Percentiles rank a stretch among this genome's conserved stretches.
Conservation (phyloP, 1,140 invertebrate genomes). For the Conus ventricosus region DNA sequence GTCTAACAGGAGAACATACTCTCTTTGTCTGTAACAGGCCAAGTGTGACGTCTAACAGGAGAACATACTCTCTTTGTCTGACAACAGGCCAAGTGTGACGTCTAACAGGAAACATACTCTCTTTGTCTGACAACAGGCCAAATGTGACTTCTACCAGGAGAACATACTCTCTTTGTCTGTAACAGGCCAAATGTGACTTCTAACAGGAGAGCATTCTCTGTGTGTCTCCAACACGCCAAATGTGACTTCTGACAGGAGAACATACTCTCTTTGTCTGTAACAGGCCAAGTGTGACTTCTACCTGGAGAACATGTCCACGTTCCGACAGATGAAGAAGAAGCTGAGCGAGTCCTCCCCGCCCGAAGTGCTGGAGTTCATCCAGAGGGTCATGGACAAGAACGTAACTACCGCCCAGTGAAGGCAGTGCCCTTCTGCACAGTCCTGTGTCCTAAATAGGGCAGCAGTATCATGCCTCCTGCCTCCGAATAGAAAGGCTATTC, state of each 20-base stretch:
- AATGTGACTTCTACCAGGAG: slow-evolving; percentile 4
- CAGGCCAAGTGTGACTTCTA: slow-evolving; percentile 68
- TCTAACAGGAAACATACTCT: slow-evolving; percentile 56
- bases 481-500: no score
- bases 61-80: neutral
- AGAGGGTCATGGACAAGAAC: slow-evolving; percentile 65
- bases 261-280: slow-evolving; percentile 23
- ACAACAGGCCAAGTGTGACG: slow-evolving; percentile 65
- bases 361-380: slow-evolving; percentile 62
- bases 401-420: slow-evolving; percentile 34
- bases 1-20: no score
- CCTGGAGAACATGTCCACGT: slow-evolving; percentile 58
- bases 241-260: slow-evolving; percentile 65
- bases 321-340: slow-evolving; percentile 52
- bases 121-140: slow-evolving; percentile 49
- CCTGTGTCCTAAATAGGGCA: no score
- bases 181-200: no score
- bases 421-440: no score
- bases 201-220: no score
- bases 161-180: no score
- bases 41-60: no score
- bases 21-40: no score
- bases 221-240: slow-evolving; percentile 50
- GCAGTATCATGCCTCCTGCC: no score
- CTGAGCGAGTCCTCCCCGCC: slow-evolving; percentile 58